Percentiles rank a stretch among this genome's conserved stretches.
Evolutionary conservation across 2,797 vertebrate genomes (phyloP).

Genomic region (Peromyscus eremicus): DNA sequence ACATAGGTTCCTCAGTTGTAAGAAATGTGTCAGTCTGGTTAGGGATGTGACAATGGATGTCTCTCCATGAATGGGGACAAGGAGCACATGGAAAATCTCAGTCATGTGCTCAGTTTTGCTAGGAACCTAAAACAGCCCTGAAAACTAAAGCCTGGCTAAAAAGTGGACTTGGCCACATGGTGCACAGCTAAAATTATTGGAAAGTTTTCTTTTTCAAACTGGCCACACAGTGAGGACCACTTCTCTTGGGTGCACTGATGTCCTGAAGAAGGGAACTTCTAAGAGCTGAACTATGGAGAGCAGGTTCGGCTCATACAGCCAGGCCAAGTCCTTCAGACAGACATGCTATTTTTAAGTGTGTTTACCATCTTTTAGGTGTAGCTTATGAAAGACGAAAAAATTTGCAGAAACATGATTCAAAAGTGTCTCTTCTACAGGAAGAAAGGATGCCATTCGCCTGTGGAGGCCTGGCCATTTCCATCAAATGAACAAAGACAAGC

Average conservation of each 20-base stretch:
- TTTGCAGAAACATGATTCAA: conserved; percentile 11
- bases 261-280: conserved; percentile 6
- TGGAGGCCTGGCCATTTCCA: conserved; percentile 18
- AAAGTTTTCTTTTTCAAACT: conserved; percentile 48
- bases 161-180: not conserved
- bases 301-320: not conserved
- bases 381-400: not conserved
- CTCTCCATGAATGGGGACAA: not conserved
- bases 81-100: not conserved
- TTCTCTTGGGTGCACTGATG: not conserved
- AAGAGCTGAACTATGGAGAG: not conserved
- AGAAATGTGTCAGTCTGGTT: not conserved
- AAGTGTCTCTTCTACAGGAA: not conserved
- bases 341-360: not conserved
- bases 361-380: not conserved
- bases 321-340: conserved; percentile 5
- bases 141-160: not conserved
- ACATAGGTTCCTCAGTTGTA: not conserved
- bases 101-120: not conserved
- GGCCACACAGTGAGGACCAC: not conserved
- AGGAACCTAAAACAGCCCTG: not conserved
- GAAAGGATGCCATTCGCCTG: not conserved
- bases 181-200: not conserved
- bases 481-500: not conserved
- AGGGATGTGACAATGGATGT: not conserved